A percentile compares a stretch with the other conserved stretches of the same genome.
These are phyloP conservation scores for Chauna torquata DNA, from an alignment of 2,113 vertebrate species.

Conservation along the genomic window DNA sequence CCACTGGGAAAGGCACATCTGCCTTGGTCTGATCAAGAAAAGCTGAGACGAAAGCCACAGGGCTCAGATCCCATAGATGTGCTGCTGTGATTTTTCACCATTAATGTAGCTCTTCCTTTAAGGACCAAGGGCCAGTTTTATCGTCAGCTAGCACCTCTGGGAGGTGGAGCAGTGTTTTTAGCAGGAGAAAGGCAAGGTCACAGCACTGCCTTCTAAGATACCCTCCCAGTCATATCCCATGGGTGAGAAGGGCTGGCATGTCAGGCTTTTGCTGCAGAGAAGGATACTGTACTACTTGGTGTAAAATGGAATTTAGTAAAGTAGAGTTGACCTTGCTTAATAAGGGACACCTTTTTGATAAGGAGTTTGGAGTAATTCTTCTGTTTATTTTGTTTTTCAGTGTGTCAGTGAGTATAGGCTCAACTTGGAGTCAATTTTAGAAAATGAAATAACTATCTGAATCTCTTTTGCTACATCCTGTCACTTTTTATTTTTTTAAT, in stretches of 20 bases:
- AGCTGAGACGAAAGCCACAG: background rate
- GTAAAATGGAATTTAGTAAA: background rate
- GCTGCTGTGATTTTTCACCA: background rate
- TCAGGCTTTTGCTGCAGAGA: background rate
- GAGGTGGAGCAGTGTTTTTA: background rate
- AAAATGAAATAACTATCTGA: background rate
- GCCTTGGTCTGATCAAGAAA: background rate
- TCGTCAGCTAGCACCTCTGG: background rate
- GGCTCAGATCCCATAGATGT: background rate
- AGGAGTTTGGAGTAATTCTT: background rate
- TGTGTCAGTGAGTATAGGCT: background rate
- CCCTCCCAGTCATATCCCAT: fast-evolving
- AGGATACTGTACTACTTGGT: background rate
- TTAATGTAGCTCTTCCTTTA: background rate
- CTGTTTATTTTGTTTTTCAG: background rate
- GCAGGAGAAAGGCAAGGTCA: background rate
- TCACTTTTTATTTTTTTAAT: too few species aligned
- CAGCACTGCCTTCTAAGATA: fast-evolving
- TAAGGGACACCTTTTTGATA: background rate
- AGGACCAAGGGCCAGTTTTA: background rate
- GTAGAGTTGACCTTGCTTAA: background rate
- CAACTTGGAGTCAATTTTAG: background rate
- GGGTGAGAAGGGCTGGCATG: background rate
- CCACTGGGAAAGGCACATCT: background rate
- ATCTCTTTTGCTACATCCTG: background rate